Conservation (phyloP, 2,888 invertebrate species). For the Ectemnius lituratus region DNA sequence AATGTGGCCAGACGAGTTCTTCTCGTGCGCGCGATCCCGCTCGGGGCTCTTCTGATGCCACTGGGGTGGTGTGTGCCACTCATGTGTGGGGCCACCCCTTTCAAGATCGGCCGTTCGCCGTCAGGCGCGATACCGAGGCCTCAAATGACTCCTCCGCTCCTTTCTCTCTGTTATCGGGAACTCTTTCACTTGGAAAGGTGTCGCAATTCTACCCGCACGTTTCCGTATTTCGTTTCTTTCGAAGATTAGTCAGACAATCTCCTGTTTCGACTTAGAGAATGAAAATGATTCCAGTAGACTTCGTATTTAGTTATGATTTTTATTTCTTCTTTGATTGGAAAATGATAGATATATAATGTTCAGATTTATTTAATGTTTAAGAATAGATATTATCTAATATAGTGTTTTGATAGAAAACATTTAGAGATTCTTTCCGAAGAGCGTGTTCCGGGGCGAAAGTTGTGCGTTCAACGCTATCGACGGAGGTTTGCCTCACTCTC, state of each 20-base stretch:
- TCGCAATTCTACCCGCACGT: neutral
- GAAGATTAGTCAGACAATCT: too few relatives aligned
- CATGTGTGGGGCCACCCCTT: constrained; percentile 1
- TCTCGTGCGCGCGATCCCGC: neutral
- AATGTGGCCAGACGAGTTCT: constrained; percentile 39
- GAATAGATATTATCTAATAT: too few relatives aligned
- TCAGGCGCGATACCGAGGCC: neutral
- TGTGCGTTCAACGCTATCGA: neutral
- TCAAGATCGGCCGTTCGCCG: constrained; percentile 7
- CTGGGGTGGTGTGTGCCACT: neutral
- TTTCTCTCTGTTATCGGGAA: neutral
- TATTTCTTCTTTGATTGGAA: too few relatives aligned
- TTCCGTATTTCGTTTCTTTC: neutral
- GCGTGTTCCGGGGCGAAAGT: neutral
- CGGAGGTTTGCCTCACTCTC: neutral
- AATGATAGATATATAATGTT: too few relatives aligned
- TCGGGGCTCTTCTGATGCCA: neutral
- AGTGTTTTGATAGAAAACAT: too few relatives aligned
- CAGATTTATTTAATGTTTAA: too few relatives aligned
- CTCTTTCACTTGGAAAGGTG: constrained; percentile 10
- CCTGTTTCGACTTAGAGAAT: too few relatives aligned
- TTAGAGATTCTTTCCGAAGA: too few relatives aligned
- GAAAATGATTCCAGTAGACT: too few relatives aligned
- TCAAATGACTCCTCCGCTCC: constrained; percentile 3
- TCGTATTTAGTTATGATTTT: too few relatives aligned